Evolutionary conservation across 2,113 vertebrate genomes (phyloP).

Genomic region (Clupea harengus): DNA sequence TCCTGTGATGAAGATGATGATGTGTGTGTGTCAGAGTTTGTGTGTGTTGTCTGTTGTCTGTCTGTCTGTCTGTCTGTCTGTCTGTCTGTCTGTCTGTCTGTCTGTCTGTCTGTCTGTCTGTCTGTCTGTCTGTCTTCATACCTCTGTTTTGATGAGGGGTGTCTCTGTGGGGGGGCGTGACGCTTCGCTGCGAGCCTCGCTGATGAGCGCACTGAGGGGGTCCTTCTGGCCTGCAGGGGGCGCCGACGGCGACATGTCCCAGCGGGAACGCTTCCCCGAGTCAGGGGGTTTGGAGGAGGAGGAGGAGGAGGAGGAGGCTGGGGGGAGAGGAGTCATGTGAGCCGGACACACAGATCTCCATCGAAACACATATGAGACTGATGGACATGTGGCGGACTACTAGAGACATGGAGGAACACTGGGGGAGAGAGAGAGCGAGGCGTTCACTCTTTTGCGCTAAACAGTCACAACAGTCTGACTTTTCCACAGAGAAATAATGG

Average conservation of each 20-base stretch:
- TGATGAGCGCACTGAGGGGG: slow-evolving; percentile 75
- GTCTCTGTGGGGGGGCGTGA: not conserved
- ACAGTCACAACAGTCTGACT: too few relatives aligned
- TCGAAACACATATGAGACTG: not conserved
- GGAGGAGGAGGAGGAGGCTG: not conserved
- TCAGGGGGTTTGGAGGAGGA: not conserved
- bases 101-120: not conserved
- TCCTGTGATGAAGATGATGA: not conserved
- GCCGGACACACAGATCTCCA: too few relatives aligned
- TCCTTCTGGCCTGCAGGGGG: slow-evolving; percentile 54
- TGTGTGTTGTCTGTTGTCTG: not conserved
- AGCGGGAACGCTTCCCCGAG: slow-evolving; percentile 79
- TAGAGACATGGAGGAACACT: too few relatives aligned
- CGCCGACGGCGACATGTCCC: slow-evolving; percentile 72
- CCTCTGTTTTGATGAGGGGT: too few relatives aligned
- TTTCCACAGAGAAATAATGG: too few relatives aligned
- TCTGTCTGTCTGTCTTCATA: not conserved
- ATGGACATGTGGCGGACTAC: too few relatives aligned
- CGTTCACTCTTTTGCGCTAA: too few relatives aligned
- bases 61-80: not conserved
- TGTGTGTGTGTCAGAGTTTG: not conserved
- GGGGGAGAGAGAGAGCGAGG: too few relatives aligned
- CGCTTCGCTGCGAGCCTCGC: slow-evolving; percentile 68
- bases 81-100: not conserved
- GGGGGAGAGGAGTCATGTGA: not conserved